Conservation (phyloP, 2,888 invertebrate genomes). For the Hemaris fuciformis region DNA sequence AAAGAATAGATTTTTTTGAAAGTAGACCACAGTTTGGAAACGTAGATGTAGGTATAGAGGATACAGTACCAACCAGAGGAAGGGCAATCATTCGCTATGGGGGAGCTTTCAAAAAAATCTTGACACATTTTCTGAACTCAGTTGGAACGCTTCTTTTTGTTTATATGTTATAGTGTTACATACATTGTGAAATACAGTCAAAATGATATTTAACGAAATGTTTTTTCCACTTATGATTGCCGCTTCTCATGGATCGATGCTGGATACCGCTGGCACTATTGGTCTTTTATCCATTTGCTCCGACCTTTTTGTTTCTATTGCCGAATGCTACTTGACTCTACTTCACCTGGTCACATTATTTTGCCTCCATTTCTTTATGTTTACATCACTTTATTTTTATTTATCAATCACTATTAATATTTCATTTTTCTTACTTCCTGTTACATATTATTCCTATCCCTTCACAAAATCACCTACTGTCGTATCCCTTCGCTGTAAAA, state of each 20-base stretch:
- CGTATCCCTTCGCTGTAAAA: too few species aligned
- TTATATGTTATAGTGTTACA: slow-evolving; percentile 42
- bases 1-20: slow-evolving; percentile 83
- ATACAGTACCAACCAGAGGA: slow-evolving; percentile 45
- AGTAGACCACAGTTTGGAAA: slow-evolving; percentile 79
- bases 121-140: slow-evolving; percentile 87
- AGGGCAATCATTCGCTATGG: slow-evolving; percentile 80
- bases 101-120: slow-evolving; percentile 82
- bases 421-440: not conserved
- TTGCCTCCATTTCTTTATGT: not conserved
- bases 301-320: slow-evolving; percentile 35
- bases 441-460: slow-evolving; percentile 4
- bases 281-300: slow-evolving; percentile 50
- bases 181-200: slow-evolving; percentile 12
- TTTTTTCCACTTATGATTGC: slow-evolving; percentile 82
- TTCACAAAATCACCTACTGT: too few species aligned
- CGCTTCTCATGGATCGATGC: slow-evolving; percentile 77
- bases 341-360: not conserved
- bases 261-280: slow-evolving; percentile 77
- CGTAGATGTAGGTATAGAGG: slow-evolving; percentile 71
- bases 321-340: slow-evolving; percentile 68
- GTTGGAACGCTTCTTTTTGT: slow-evolving; percentile 60
- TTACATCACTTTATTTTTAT: not conserved
- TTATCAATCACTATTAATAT: not conserved
- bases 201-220: slow-evolving; percentile 70